Conservation (phyloP, 2,113 vertebrate genomes). For the Lates calcarifer region DNA sequence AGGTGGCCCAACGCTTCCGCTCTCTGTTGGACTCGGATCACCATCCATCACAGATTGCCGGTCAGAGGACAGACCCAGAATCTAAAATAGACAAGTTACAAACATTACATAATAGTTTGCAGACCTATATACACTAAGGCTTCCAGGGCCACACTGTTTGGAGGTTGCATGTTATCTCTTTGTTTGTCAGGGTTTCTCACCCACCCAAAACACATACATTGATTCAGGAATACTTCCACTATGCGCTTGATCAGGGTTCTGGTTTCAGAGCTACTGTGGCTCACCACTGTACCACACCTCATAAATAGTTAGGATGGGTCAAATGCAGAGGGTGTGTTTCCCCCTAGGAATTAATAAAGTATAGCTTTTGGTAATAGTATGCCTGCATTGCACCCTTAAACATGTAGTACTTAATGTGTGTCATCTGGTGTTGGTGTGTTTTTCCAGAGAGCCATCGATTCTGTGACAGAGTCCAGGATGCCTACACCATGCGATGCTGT, state of each 20-base stretch:
- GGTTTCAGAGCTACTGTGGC: not conserved
- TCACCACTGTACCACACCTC: not conserved
- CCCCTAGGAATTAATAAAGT: slow-evolving; percentile 10
- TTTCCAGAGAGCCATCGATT: slow-evolving; percentile 95
- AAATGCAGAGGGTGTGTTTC: not conserved
- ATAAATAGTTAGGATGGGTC: slow-evolving; percentile 8
- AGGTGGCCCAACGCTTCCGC: slow-evolving; percentile 95
- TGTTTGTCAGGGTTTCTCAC: not conserved
- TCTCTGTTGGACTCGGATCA: slow-evolving; percentile 97
- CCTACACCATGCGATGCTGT: slow-evolving; percentile 97
- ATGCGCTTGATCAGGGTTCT: not conserved
- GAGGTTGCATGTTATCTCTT: not conserved
- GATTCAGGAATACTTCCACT: not conserved
- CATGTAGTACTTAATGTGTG: slow-evolving; percentile 3
- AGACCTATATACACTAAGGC: not conserved
- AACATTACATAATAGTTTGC: not conserved
- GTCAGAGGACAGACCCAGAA: slow-evolving; percentile 73
- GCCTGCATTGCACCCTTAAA: not conserved
- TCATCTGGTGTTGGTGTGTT: slow-evolving; percentile 39
- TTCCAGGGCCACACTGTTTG: no score
- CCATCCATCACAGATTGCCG: slow-evolving; percentile 97
- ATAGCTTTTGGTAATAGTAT: slow-evolving; percentile 2
- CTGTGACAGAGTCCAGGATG: slow-evolving; percentile 97
- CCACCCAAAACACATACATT: not conserved
- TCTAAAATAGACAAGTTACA: slow-evolving; percentile 4